Percentiles rank a stretch among this genome's conserved stretches.
Conservation (phyloP, 2,888 invertebrate genomes). For the Melinaea marsaeus region DNA sequence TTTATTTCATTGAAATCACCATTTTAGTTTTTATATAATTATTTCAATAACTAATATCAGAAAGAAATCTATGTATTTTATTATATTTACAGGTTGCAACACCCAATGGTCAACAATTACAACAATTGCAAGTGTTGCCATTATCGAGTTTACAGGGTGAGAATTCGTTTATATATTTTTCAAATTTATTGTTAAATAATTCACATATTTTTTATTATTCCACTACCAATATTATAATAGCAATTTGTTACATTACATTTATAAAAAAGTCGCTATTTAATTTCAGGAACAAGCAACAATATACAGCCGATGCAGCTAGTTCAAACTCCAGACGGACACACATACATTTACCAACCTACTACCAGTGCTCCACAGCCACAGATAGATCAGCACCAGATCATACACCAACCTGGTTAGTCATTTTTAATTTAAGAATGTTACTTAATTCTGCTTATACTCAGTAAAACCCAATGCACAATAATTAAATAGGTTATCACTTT, state of each 20-base stretch:
- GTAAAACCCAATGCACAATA: no score
- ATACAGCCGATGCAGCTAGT: slow-evolving; percentile 93
- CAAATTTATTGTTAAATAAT: neutral
- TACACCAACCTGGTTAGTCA: slow-evolving; percentile 71
- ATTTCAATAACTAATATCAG: no score
- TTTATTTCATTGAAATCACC: slow-evolving; percentile 15
- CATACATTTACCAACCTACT: slow-evolving; percentile 90
- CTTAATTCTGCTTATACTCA: no score
- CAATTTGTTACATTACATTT: neutral
- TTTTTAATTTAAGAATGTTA: neutral
- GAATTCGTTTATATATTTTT: slow-evolving; percentile 8
- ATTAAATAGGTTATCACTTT: no score
- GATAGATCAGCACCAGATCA: slow-evolving; percentile 67
- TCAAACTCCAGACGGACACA: slow-evolving; percentile 95
- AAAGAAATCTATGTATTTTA: neutral
- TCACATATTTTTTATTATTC: neutral
- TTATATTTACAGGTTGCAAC: slow-evolving; percentile 75
- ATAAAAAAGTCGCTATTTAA: neutral
- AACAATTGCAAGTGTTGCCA: slow-evolving; percentile 86
- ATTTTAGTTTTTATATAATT: slow-evolving; percentile 4
- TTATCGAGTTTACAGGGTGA: slow-evolving; percentile 80
- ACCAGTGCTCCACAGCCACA: slow-evolving; percentile 53
- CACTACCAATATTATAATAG: neutral
- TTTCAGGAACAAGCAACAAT: slow-evolving; percentile 74
- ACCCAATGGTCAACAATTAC: slow-evolving; percentile 80